Percentiles rank a stretch among this genome's conserved stretches.
Conservation (phyloP, 37 sponge, comb jelly and placozoan species). For the Bolinopsis microptera region DNA sequence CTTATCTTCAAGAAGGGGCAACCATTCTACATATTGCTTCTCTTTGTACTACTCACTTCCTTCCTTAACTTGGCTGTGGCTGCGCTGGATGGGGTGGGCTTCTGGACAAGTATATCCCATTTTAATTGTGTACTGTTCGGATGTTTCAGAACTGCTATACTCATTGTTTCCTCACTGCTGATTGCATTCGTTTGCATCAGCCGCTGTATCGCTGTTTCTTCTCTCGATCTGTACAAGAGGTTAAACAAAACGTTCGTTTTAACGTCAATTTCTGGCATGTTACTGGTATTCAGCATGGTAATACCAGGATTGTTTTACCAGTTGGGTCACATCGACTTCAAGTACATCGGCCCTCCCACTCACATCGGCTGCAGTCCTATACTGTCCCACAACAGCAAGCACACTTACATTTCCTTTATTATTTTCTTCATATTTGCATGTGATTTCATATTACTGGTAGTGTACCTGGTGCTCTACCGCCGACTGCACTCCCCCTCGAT, state of each 20-base stretch:
- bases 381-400: background rate
- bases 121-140: slow-evolving; percentile 9
- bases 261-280: background rate
- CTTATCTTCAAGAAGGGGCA: slow-evolving; percentile 41
- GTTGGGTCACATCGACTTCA: slow-evolving; percentile 15
- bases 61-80: background rate
- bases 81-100: slow-evolving; percentile 27
- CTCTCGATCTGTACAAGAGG: slow-evolving; percentile 23
- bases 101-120: background rate
- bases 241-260: background rate
- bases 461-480: background rate
- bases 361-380: slow-evolving; percentile 53
- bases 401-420: slow-evolving; percentile 20
- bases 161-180: background rate
- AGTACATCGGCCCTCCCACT: slow-evolving; percentile 29
- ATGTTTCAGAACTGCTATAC: background rate
- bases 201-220: slow-evolving; percentile 9
- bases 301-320: background rate
- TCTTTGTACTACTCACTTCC: background rate
- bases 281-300: background rate
- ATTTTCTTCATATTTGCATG: slow-evolving; percentile 14
- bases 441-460: slow-evolving; percentile 28
- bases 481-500: background rate
- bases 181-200: slow-evolving; percentile 33
- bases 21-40: slow-evolving; percentile 30